A percentile compares a stretch with the other conserved stretches of the same genome.
Evolutionary conservation across 2,888 invertebrate genomes (phyloP).

Genomic region (Embidobia sp.): DNA sequence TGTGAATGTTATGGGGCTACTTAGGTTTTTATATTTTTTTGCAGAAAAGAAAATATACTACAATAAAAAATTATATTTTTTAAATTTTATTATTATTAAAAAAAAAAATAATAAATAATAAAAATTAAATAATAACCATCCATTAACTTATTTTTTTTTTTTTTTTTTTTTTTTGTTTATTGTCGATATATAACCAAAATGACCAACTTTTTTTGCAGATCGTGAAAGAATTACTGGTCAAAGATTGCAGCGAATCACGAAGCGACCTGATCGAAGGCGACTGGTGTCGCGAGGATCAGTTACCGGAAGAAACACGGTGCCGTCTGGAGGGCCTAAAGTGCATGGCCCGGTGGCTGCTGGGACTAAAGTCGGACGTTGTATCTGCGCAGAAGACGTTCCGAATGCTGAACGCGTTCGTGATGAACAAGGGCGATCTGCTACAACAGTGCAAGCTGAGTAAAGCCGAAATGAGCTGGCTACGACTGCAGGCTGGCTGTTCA

Average conservation of each 20-base stretch:
- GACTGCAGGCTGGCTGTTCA: slow-evolving; percentile 95
- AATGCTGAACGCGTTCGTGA: slow-evolving; percentile 96
- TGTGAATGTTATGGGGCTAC: too few relatives aligned
- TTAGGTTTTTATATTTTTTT: too few relatives aligned
- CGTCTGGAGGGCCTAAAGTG: slow-evolving; percentile 97
- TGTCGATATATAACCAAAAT: too few relatives aligned
- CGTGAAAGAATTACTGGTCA: slow-evolving; percentile 96
- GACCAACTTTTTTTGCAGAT: slow-evolving; percentile 84
- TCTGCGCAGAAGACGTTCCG: slow-evolving; percentile 97
- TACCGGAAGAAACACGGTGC: slow-evolving; percentile 95
- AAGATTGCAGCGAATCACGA: slow-evolving; percentile 85
- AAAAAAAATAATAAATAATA: too few relatives aligned
- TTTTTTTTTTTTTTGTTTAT: too few relatives aligned
- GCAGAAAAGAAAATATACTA: too few relatives aligned
- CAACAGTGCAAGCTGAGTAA: slow-evolving; percentile 89
- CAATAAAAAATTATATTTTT: too few relatives aligned
- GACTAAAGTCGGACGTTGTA: slow-evolving; percentile 92
- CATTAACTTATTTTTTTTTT: too few relatives aligned
- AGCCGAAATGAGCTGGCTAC: slow-evolving; percentile 96
- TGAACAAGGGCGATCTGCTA: slow-evolving; percentile 94
- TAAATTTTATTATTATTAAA: too few relatives aligned
- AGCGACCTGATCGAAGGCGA: slow-evolving; percentile 83
- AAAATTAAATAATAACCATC: too few relatives aligned
- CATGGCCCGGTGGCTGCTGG: slow-evolving; percentile 97
- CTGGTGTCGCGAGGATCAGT: slow-evolving; percentile 93